These are phyloP conservation scores for Poliocrania exsul DNA, from an alignment of 2,797 vertebrate genomes.

Conservation along the genomic window DNA sequence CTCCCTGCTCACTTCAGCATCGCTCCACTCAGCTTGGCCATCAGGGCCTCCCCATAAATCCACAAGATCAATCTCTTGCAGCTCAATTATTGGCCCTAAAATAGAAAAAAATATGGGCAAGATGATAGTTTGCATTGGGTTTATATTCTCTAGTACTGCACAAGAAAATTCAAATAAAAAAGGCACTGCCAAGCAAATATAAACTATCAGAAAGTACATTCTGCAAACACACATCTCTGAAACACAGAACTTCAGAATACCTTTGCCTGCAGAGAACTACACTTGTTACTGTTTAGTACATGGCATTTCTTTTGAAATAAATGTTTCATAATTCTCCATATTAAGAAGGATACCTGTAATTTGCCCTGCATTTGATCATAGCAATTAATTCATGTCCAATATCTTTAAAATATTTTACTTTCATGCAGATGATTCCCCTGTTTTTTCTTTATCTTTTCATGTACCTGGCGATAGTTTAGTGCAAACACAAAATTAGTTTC, in stretches of 20 bases:
- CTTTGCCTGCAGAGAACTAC: not conserved
- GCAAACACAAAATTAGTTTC: not conserved
- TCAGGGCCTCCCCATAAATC: conserved; percentile 74
- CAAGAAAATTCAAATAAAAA: not conserved
- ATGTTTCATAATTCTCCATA: not conserved
- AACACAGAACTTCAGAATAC: not conserved
- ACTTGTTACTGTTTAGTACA: not conserved
- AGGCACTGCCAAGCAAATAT: not conserved
- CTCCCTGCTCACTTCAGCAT: not conserved
- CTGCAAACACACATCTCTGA: not conserved
- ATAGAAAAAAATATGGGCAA: conserved; percentile 18
- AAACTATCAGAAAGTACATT: not conserved
- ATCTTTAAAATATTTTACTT: not conserved
- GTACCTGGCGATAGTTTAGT: not conserved
- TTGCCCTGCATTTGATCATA: not conserved
- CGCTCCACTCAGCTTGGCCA: not conserved
- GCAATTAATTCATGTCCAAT: not conserved
- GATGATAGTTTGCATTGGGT: not conserved
- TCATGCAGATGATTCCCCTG: not conserved
- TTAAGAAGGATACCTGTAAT: not conserved
- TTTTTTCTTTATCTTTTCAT: not conserved
- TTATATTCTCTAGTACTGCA: not conserved
- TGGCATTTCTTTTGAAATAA: not conserved
- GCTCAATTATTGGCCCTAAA: conserved; percentile 78
- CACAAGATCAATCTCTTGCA: conserved; percentile 68